Base-by-base conservation (phyloP, 2,797 vertebrate species). In the Hemibagrus guttatus region DNA sequence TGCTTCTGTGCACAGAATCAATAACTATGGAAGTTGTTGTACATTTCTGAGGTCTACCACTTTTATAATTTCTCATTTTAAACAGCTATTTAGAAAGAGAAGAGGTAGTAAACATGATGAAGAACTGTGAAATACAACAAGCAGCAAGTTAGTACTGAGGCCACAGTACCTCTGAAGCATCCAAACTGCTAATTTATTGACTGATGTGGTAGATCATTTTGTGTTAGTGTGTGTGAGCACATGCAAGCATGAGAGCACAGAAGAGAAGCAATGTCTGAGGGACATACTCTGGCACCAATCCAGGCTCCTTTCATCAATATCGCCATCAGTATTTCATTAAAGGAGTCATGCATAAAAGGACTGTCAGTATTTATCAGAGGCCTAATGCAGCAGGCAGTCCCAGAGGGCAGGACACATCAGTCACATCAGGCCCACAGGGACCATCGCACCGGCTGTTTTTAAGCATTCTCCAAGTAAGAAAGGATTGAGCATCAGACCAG, bases 381-480 rank as follows among this genome's bases (percentile, higher is more conserved):
- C 91, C 91, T 95, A 95, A 95, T 95, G 94, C 94, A 93, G 92
- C 91, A 93, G 92, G 88, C 91, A 94, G 91, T 93, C 93, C 91
- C 92, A 87, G 84, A 64, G 87, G 46, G 35, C 72, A 61, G 39
- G 63, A 78, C 35, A 76, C 83, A 87, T 87, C 87, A 69, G 61
- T 78, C 84, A 52, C 71, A 79, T 78, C 72, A 85, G 80, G 64
- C 84, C 81, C 79, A 54, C 87, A 84, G 42, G 64, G 64, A 72
- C 64, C 42, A 6, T 56, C 92, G 59, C 84, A 89, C 89, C 90
- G 91, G 91, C 86, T 89, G 85, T 88, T 92, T 86, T 91, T 76
- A 83, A 87, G 79, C 84, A 5, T 63, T 63, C 8, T 46, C 23
- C 19, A 17, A 42, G 16, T 21, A 31, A 8, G 46, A 54, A 31